These are phyloP conservation scores for Pseudanteris insignis DNA, from an alignment of 2,888 invertebrate genomes.

Conservation along the genomic window DNA sequence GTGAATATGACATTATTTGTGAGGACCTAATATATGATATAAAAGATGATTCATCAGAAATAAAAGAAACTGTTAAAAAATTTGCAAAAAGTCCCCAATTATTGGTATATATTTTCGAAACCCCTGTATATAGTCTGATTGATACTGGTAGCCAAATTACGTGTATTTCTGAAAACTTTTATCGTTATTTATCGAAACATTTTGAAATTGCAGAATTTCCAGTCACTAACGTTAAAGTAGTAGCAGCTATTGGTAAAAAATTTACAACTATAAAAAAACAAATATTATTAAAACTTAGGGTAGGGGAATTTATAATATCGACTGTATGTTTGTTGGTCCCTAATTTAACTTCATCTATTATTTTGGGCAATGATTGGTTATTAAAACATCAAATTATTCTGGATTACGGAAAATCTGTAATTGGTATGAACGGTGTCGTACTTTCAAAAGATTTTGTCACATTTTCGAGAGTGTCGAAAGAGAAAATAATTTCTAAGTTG, in stretches of 20 bases:
- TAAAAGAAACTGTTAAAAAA: not conserved
- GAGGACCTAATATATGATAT: not conserved
- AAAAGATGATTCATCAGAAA: not conserved
- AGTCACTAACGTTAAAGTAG: not conserved
- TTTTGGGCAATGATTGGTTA: slow-evolving; percentile 3
- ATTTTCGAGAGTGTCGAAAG: not conserved
- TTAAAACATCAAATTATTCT: not conserved
- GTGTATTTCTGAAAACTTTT: not conserved
- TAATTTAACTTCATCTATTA: not conserved
- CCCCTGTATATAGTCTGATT: not conserved
- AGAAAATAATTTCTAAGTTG: not conserved
- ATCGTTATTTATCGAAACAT: not conserved
- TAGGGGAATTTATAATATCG: not conserved
- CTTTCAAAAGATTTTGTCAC: not conserved
- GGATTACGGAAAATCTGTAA: not conserved
- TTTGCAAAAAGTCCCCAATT: slow-evolving; percentile 1
- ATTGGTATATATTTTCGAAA: not conserved
- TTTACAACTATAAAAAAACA: slow-evolving; percentile 5
- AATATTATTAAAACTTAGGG: not conserved
- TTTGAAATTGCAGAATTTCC: not conserved
- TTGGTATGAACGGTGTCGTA: not conserved
- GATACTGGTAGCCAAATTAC: slow-evolving; percentile 4
- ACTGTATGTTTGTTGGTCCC: not conserved
- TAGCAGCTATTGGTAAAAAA: slow-evolving; percentile 1
- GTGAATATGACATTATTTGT: not conserved